Evolutionary conservation across 2,888 invertebrate genomes (phyloP).

Genomic region (Orchesellides sinensis): DNA sequence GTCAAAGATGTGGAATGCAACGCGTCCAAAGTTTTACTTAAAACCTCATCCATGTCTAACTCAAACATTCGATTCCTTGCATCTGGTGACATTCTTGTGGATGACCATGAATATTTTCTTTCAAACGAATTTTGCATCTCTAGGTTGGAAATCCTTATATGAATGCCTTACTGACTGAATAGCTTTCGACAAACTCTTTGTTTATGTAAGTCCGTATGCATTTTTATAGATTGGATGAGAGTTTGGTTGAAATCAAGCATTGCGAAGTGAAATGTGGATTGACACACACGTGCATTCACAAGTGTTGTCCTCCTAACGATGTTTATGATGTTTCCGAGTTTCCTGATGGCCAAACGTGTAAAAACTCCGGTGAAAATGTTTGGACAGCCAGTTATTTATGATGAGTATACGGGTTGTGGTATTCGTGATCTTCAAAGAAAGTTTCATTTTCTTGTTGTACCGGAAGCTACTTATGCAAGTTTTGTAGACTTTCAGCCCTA

Average conservation of each 20-base stretch:
- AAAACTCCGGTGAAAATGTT: background rate
- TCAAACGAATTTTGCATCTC: constrained; percentile 34
- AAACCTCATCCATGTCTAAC: background rate
- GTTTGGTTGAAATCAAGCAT: constrained; percentile 10
- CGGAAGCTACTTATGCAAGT: background rate
- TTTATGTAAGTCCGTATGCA: too few relatives aligned
- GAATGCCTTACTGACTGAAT: background rate
- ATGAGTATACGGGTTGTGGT: constrained; percentile 23
- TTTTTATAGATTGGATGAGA: background rate
- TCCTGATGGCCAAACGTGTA: background rate
- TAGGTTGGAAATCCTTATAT: constrained; percentile 17
- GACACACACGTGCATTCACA: constrained; percentile 39
- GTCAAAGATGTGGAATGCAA: background rate
- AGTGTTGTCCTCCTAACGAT: constrained; percentile 33
- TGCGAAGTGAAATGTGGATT: constrained; percentile 39
- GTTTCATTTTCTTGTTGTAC: background rate
- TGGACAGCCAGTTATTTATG: constrained; percentile 47
- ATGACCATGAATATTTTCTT: constrained; percentile 12
- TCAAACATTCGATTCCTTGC: background rate
- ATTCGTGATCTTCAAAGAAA: background rate
- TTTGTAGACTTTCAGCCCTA: constrained; percentile 7
- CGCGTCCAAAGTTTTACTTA: background rate
- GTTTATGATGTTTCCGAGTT: constrained; percentile 6
- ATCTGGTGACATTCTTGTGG: constrained; percentile 13
- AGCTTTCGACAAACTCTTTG: background rate